Evolutionary conservation across 2,113 vertebrate species (phyloP).

Genomic region (Delphinus delphis): DNA sequence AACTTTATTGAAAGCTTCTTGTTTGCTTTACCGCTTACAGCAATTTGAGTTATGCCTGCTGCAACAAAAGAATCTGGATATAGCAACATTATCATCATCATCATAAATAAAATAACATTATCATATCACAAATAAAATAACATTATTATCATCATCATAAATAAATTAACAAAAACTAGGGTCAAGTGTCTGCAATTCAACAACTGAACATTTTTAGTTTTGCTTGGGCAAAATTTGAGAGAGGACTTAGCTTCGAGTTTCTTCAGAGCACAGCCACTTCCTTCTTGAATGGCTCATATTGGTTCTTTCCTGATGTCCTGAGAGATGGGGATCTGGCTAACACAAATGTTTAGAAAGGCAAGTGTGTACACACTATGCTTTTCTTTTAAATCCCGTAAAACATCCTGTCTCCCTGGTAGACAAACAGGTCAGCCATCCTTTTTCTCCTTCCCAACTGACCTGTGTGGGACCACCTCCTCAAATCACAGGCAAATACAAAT

Average conservation of each 20-base stretch:
- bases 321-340: conserved; percentile 60
- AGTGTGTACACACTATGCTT: conserved; percentile 31
- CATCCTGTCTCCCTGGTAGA: conserved; percentile 58
- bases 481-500: conserved; percentile 66
- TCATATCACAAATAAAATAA: no score
- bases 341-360: conserved; percentile 54
- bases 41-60: neutral
- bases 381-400: conserved; percentile 67
- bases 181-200: neutral
- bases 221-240: neutral
- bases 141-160: neutral
- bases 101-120: neutral
- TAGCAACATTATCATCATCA: neutral
- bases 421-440: conserved; percentile 73
- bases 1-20: neutral
- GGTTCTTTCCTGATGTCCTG: neutral
- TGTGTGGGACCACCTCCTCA: conserved; percentile 80
- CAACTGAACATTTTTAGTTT: neutral
- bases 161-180: conserved; percentile 20
- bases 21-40: neutral
- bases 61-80: neutral
- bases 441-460: conserved; percentile 80
- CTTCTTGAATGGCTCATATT: neutral
- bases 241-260: neutral
- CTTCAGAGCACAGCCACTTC: neutral